Percentiles rank a stretch among this genome's conserved stretches.
Conservation (phyloP, 2,888 invertebrate genomes). For the Acanthococcus lagerstroemiae region DNA sequence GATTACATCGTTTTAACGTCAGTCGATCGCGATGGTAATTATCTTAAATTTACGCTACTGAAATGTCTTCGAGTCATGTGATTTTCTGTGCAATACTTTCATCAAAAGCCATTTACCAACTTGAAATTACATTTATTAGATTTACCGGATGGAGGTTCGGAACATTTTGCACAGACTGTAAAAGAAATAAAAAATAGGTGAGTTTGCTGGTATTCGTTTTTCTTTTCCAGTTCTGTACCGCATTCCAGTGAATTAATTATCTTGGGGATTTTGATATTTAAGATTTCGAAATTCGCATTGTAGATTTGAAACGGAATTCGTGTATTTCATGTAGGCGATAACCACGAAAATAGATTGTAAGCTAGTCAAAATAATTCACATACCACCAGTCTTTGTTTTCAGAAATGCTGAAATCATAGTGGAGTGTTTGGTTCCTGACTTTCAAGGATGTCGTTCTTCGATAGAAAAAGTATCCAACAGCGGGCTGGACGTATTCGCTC, state of each 20-base stretch:
- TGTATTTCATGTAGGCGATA: too few relatives aligned
- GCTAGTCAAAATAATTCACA: background rate
- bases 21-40: constrained; percentile 86
- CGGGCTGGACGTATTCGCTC: constrained; percentile 93
- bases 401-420: constrained; percentile 76
- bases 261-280: background rate
- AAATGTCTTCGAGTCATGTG: background rate
- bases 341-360: too few relatives aligned
- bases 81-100: constrained; percentile 5
- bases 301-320: too few relatives aligned
- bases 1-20: constrained; percentile 97
- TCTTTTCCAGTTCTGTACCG: background rate
- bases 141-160: constrained; percentile 84
- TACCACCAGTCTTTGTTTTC: constrained; percentile 33
- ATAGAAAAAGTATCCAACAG: constrained; percentile 65
- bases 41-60: too few relatives aligned
- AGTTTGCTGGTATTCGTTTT: constrained; percentile 38
- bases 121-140: constrained; percentile 54
- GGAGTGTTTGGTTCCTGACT: constrained; percentile 95
- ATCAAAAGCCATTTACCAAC: background rate
- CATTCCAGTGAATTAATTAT: background rate
- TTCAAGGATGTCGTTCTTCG: constrained; percentile 66
- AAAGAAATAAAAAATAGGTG: constrained; percentile 69
- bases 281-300: background rate
- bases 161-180: constrained; percentile 88